A percentile compares a stretch with the other conserved stretches of the same genome.
These are phyloP conservation scores for Oreochromis aureus DNA, from an alignment of 2,113 vertebrate species.

Conservation along the genomic window DNA sequence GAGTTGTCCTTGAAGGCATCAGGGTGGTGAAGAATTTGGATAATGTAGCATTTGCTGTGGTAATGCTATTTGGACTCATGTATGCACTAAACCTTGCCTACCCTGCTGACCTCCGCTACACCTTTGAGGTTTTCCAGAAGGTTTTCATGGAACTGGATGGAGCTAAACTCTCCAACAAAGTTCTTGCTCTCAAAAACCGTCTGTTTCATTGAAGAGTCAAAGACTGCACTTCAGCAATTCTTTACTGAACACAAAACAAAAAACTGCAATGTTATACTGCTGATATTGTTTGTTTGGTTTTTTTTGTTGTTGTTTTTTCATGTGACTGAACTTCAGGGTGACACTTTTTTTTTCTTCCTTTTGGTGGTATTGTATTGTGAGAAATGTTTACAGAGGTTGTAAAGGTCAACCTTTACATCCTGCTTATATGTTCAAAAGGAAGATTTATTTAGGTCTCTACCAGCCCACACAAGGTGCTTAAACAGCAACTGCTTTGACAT, in stretches of 20 bases:
- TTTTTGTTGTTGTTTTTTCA: not conserved
- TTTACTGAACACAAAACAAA: not conserved
- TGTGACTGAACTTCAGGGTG: too few relatives aligned
- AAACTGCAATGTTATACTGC: not conserved
- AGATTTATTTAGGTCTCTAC: rapidly evolving
- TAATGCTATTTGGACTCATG: not conserved
- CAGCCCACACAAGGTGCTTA: too few relatives aligned
- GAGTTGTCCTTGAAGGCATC: not conserved
- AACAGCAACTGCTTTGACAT: too few relatives aligned
- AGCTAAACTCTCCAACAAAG: not conserved
- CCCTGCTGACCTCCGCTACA: not conserved
- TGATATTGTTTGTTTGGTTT: not conserved
- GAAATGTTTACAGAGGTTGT: too few relatives aligned
- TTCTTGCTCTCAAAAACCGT: not conserved
- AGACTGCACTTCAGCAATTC: not conserved
- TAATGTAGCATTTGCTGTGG: not conserved
- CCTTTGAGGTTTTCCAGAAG: not conserved
- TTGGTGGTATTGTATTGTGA: too few relatives aligned
- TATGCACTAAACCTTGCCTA: not conserved
- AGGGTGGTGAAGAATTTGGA: not conserved
- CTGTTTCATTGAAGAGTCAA: not conserved
- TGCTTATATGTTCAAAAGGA: not conserved
- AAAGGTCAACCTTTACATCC: not conserved
- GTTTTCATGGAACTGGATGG: not conserved
- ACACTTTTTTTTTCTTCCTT: too few relatives aligned